These are phyloP conservation scores for Arctia plantaginis DNA, from an alignment of 2,888 invertebrate genomes.

Conservation along the genomic window DNA sequence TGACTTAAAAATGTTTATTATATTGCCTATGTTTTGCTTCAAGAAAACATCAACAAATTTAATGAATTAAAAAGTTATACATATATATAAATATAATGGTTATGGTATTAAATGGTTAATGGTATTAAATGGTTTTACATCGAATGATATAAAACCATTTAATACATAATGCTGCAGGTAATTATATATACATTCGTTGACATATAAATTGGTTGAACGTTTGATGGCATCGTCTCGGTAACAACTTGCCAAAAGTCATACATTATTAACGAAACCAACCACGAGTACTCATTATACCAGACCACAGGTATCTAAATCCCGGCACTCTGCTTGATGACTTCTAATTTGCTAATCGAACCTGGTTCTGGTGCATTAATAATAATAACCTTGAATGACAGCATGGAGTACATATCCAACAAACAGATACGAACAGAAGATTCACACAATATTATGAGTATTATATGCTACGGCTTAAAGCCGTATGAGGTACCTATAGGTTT, in stretches of 20 bases:
- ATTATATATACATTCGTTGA: neutral
- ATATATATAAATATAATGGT: too few species aligned
- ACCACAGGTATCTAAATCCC: slow-evolving; percentile 37
- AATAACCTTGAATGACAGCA: slow-evolving; percentile 41
- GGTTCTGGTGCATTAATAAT: slow-evolving; percentile 44
- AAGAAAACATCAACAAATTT: too few species aligned
- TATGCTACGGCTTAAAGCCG: too few species aligned
- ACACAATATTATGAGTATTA: neutral
- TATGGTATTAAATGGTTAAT: too few species aligned
- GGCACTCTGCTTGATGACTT: slow-evolving; percentile 40
- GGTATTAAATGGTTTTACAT: too few species aligned
- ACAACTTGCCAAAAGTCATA: neutral
- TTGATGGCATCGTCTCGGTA: neutral
- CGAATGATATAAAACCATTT: neutral
- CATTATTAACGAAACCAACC: neutral
- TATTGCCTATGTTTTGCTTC: too few species aligned
- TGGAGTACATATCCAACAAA: slow-evolving; percentile 20
- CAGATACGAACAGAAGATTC: slow-evolving; percentile 7
- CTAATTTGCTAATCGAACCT: slow-evolving; percentile 55
- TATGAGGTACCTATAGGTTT: too few species aligned
- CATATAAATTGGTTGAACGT: neutral
- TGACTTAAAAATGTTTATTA: neutral
- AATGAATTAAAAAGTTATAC: too few species aligned
- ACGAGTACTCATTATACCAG: slow-evolving; percentile 20
- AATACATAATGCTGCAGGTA: neutral